Evolutionary conservation across 1,140 invertebrate genomes (phyloP).

Genomic region (Conopomorpha cramerella): DNA sequence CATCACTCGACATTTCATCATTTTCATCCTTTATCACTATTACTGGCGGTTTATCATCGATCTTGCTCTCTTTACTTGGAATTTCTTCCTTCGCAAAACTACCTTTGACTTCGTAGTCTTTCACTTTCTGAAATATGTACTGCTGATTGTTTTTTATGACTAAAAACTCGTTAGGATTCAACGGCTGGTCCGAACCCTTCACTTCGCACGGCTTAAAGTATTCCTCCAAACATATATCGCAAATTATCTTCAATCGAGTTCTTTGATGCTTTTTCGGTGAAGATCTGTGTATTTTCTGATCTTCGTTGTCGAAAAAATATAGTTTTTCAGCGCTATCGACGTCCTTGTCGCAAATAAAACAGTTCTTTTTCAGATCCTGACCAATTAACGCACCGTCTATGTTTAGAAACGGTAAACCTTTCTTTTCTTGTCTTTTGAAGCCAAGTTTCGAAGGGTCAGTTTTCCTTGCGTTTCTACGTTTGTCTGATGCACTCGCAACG

Average conservation of each 20-base stretch:
- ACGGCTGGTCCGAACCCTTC: constrained; percentile 29
- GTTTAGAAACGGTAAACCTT: constrained; percentile 20
- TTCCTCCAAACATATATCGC: constrained; percentile 26
- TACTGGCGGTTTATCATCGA: constrained; percentile 27
- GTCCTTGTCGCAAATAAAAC: constrained; percentile 36
- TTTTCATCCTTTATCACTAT: constrained; percentile 27
- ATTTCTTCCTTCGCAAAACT: constrained; percentile 40
- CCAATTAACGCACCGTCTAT: constrained; percentile 15
- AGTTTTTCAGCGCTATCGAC: constrained; percentile 32
- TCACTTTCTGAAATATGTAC: constrained; percentile 35
- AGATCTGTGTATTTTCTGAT: constrained; percentile 36
- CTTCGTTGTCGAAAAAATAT: constrained; percentile 47
- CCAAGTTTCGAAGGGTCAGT: constrained; percentile 33
- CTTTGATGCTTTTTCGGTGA: constrained; percentile 27
- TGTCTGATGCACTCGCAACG: constrained; percentile 23
- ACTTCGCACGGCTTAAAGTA: constrained; percentile 33
- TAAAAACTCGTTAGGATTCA: constrained; percentile 39
- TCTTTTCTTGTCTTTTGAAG: constrained; percentile 24
- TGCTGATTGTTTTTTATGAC: constrained; percentile 48
- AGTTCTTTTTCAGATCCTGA: constrained; percentile 22
- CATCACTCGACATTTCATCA: constrained; percentile 28
- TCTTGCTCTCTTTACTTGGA: constrained; percentile 31
- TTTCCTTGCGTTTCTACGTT: constrained; percentile 35
- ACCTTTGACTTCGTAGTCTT: constrained; percentile 6
- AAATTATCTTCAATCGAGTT: constrained; percentile 37